Percentiles rank a stretch among this genome's conserved stretches.
Evolutionary conservation across 2,797 vertebrate genomes (phyloP).

Genomic region (Enteromius mattozi): DNA sequence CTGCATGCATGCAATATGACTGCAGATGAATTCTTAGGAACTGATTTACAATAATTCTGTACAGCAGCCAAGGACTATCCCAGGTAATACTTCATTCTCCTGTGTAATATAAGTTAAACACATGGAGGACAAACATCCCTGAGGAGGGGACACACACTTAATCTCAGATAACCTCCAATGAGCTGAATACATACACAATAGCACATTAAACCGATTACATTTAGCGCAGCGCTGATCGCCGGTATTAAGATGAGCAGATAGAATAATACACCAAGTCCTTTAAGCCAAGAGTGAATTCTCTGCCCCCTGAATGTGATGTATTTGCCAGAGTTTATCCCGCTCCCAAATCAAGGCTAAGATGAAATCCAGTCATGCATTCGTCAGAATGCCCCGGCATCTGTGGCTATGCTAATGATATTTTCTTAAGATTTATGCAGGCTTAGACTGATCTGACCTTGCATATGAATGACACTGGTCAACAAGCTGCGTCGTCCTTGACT

Average conservation of each 20-base stretch:
- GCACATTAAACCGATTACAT: constrained; percentile 49
- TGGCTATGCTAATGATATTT: constrained; percentile 83
- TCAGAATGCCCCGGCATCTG: constrained; percentile 54
- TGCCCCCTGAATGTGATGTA: constrained; percentile 33
- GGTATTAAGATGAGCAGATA: constrained; percentile 58
- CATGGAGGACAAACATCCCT: constrained; percentile 48
- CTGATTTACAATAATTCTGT: constrained; percentile 13
- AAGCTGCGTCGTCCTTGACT: constrained; percentile 80
- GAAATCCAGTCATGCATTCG: constrained; percentile 55
- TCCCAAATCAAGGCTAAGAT: constrained; percentile 57
- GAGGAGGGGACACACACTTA: constrained; percentile 40
- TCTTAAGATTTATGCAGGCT: constrained; percentile 80
- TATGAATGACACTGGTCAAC: constrained; percentile 85
- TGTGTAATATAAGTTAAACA: constrained; percentile 31
- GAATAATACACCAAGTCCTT: constrained; percentile 51
- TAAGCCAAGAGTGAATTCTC: constrained; percentile 53
- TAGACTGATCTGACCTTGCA: constrained; percentile 81
- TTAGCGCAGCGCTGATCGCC: constrained; percentile 53
- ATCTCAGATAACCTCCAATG: constrained; percentile 54
- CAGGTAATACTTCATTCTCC: constrained; percentile 25
- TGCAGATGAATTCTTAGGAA: neutral
- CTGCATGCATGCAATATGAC: neutral
- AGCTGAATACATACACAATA: constrained; percentile 51
- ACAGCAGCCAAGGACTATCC: neutral
- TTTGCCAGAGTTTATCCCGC: constrained; percentile 58